phyloP scores from a whole-genome alignment of 2,888 invertebrate genomes.

The Cynaeus angustus region DNA sequence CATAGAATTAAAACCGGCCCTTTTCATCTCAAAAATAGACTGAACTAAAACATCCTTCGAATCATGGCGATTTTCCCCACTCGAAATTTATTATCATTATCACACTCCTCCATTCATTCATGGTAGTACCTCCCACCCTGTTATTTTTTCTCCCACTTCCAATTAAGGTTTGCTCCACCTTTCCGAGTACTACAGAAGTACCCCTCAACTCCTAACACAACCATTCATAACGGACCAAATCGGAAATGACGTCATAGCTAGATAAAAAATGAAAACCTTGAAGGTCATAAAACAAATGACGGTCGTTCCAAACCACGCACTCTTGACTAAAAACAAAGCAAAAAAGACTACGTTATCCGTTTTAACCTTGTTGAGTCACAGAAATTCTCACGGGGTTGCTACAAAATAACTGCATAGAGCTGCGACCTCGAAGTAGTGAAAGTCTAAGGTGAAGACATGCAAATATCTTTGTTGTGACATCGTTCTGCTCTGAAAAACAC shows the following conservation, averaged over 20 bases:
- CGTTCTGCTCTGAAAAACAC: slow-evolving; percentile 14
- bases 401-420: neutral
- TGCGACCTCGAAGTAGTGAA: slow-evolving; percentile 11
- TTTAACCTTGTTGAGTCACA: neutral
- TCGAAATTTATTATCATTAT: too few relatives aligned
- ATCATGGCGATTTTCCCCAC: too few relatives aligned
- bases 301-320: too few relatives aligned
- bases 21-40: too few relatives aligned
- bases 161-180: neutral
- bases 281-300: too few relatives aligned
- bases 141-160: slow-evolving; percentile 3
- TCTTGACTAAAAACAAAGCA: too few relatives aligned
- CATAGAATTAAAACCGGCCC: too few relatives aligned
- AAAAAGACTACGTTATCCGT: neutral
- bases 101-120: neutral
- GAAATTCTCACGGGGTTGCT: neutral
- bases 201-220: too few relatives aligned
- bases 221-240: neutral
- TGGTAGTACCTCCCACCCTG: slow-evolving; percentile 1
- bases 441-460: slow-evolving; percentile 17
- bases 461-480: slow-evolving; percentile 18
- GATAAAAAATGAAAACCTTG: too few relatives aligned
- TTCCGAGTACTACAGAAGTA: slow-evolving; percentile 5
- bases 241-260: too few relatives aligned
- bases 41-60: too few relatives aligned